Base-by-base conservation (phyloP, 2,888 invertebrate genomes). In the Dione vanillae region DNA sequence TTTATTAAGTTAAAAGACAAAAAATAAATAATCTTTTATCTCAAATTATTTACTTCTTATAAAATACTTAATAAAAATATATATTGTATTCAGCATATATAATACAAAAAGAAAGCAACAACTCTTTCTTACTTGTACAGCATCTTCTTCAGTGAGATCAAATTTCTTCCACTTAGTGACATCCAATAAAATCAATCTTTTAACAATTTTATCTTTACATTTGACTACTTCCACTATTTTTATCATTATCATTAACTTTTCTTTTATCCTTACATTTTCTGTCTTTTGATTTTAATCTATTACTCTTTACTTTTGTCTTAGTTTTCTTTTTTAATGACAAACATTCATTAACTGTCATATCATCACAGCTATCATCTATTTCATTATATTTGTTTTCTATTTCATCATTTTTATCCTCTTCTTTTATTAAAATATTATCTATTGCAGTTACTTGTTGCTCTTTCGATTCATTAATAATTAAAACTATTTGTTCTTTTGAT, bases 121-220 rank as follows among this genome's bases (percentile, higher is more conserved):
- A n/a, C 14, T 27, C 0, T 27, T 8, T 16, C 14, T 40, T 16
- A 64, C 64, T 49, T 64, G 64, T 19, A 64, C 16, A 47, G 64
- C 64, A 49, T 62, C 68, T 64, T 69, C 69, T 40, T 69, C 69
- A 16, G 62, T 37, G 5, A 69, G 35, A 40, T 69, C 69, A 47
- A 35, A 69, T 40, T 69, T 69, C 40, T 64, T 64, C 69, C 69
- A 69, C 40, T 69, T 69, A 56, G 45, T 64, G 1, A 14, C 37
- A 27, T 69, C 69, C 69, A 69, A 64, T 54, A 69, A 47, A 56
- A 61, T 68, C 47, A 66, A 56, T 35, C 52, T 52, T 19, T 69
- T 70, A 47, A 64, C 74, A 14, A 62, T 45, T 45, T 70, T 73
- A 10, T 27, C 59, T 41, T 67, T 65, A 19, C n/a, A 8, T 51